phyloP scores from a whole-genome alignment of 1,140 invertebrate species.

The Caenorhabditis remanei region DNA sequence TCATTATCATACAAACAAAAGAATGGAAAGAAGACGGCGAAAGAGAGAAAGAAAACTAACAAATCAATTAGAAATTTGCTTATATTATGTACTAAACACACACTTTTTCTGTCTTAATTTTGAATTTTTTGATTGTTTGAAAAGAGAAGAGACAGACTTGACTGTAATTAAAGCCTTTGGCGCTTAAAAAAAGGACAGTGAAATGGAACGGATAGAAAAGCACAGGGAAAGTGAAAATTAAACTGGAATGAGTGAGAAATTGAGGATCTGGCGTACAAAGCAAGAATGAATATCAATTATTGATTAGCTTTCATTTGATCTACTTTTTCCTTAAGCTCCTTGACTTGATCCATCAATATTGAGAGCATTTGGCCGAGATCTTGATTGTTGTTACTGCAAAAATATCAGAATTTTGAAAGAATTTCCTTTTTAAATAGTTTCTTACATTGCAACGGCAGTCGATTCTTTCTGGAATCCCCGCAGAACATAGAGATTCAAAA shows the following conservation, averaged over 20 bases:
- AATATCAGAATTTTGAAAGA: not conserved
- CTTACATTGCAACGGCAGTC: not conserved
- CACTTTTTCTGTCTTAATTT: not conserved
- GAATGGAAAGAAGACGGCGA: not conserved
- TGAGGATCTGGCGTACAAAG: slow-evolving; percentile 12
- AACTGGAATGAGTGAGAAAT: slow-evolving; percentile 25
- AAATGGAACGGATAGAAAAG: not conserved
- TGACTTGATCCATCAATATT: not conserved
- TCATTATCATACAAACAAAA: slow-evolving; percentile 17
- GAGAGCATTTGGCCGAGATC: slow-evolving; percentile 15
- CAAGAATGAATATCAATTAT: not conserved
- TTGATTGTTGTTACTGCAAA: not conserved
- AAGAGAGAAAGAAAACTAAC: not conserved
- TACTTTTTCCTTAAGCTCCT: slow-evolving; percentile 21
- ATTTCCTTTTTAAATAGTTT: not conserved
- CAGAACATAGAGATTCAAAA: slow-evolving; percentile 2
- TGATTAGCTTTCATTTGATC: not conserved
- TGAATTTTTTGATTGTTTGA: not conserved
- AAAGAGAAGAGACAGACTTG: not conserved
- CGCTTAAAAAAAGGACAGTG: not conserved
- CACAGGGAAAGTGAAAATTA: not conserved
- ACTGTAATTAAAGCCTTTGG: slow-evolving; percentile 6
- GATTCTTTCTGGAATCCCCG: slow-evolving; percentile 19
- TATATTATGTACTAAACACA: slow-evolving; percentile 10
- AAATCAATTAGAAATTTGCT: not conserved